Evolutionary conservation across 2,113 vertebrate genomes (phyloP).

Genomic region (Melanerpes aurifrons): DNA sequence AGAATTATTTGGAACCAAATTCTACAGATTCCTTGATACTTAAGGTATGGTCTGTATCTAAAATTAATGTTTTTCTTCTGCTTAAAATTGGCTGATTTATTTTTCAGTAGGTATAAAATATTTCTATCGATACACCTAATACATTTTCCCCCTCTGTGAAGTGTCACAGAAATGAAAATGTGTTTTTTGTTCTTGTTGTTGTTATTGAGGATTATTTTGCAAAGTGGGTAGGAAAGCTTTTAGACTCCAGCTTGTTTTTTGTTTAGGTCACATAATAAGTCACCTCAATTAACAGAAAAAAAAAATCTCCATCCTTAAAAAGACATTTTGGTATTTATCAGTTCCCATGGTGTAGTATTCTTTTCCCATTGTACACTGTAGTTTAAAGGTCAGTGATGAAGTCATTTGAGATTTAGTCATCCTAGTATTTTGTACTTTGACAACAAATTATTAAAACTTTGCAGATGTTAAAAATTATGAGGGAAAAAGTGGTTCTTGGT

Average conservation of each 20-base stretch:
- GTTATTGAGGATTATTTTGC: not conserved
- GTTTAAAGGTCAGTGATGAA: constrained; percentile 34
- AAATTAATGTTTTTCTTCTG: not conserved
- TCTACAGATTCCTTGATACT: not conserved
- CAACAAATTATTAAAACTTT: not conserved
- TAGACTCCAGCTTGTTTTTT: not conserved
- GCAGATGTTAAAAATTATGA: not conserved
- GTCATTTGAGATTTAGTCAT: constrained; percentile 24
- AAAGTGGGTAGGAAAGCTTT: not conserved
- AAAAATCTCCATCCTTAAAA: not conserved
- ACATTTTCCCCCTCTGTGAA: not conserved
- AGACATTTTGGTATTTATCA: constrained; percentile 43
- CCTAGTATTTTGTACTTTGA: not conserved
- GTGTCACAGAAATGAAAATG: not conserved
- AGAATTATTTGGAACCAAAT: not conserved
- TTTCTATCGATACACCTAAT: not conserved
- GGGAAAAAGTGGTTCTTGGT: not conserved
- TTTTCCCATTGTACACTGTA: constrained; percentile 23
- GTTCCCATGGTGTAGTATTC: not conserved
- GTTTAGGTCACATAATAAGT: not conserved
- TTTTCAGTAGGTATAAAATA: not conserved
- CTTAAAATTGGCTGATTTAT: not conserved
- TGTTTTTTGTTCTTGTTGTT: not conserved
- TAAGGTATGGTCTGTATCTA: not conserved
- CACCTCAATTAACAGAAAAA: constrained; percentile 8